Evolutionary conservation across 2,113 vertebrate genomes (phyloP).

Genomic region (Rhagologus leucostigma): DNA sequence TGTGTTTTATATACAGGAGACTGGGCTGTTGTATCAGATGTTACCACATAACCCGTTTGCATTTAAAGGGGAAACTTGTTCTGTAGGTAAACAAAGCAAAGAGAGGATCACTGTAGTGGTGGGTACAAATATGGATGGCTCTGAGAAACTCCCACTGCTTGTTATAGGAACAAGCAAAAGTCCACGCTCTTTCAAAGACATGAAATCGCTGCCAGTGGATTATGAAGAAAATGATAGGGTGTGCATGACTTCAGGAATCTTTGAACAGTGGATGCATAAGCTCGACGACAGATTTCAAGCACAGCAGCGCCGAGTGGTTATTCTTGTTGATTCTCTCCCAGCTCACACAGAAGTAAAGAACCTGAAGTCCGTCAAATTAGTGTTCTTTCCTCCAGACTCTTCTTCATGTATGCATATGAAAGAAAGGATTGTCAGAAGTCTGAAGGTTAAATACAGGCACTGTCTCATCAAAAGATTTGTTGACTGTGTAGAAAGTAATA

Average conservation of each 20-base stretch:
- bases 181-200: not conserved
- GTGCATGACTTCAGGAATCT: constrained; percentile 58
- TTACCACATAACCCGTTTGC: constrained; percentile 64
- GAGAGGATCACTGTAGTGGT: constrained; percentile 65
- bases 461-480: constrained; percentile 68
- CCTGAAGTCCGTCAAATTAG: constrained; percentile 62
- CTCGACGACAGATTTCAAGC: constrained; percentile 70
- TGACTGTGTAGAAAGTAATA: constrained; percentile 61
- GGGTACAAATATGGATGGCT: constrained; percentile 69
- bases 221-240: constrained; percentile 65
- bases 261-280: constrained; percentile 70
- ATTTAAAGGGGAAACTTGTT: constrained; percentile 71
- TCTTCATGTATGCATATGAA: constrained; percentile 40
- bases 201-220: constrained; percentile 55
- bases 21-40: constrained; percentile 69
- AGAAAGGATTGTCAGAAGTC: constrained; percentile 56
- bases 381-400: constrained; percentile 56
- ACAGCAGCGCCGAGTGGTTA: constrained; percentile 55
- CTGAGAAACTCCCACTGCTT: constrained; percentile 75
- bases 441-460: constrained; percentile 71
- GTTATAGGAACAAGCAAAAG: constrained; percentile 66
- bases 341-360: constrained; percentile 64
- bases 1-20: constrained; percentile 69
- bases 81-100: constrained; percentile 53
- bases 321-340: constrained; percentile 62